These are phyloP conservation scores for Xerus rutilus DNA, from an alignment of 2,797 vertebrate species.

Conservation along the genomic window DNA sequence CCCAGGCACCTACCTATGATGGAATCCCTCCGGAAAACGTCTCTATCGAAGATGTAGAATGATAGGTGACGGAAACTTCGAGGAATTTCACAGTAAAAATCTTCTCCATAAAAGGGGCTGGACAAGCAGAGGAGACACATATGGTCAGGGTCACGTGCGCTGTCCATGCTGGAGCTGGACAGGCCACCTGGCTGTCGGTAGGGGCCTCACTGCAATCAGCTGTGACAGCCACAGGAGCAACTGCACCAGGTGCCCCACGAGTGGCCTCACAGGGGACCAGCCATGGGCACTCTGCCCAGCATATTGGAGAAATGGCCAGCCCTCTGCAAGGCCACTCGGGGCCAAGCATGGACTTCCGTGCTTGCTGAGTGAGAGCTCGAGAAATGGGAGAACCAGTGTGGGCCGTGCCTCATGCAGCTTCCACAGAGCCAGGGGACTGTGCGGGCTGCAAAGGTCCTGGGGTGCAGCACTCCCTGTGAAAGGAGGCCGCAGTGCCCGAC, in stretches of 20 bases:
- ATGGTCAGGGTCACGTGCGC: background rate
- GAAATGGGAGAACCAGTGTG: background rate
- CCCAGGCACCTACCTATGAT: slow-evolving; percentile 94
- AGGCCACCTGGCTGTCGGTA: background rate
- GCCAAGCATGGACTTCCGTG: too few species aligned
- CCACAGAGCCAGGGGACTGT: too few species aligned
- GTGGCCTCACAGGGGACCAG: background rate
- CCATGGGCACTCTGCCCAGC: too few species aligned
- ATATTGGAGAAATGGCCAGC: too few species aligned
- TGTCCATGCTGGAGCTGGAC: background rate
- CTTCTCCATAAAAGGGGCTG: slow-evolving; percentile 99
- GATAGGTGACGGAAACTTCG: slow-evolving; percentile 98
- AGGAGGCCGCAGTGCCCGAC: too few species aligned
- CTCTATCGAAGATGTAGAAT: slow-evolving; percentile 99
- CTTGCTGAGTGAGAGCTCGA: too few species aligned
- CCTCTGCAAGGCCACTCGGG: background rate
- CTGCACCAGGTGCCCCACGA: fast-evolving
- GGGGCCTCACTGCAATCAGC: background rate
- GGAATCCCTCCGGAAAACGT: slow-evolving; percentile 99
- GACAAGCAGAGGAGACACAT: slow-evolving; percentile 66
- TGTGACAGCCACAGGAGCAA: background rate
- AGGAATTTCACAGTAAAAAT: slow-evolving; percentile 99
- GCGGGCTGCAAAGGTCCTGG: too few species aligned
- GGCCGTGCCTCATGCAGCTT: fast-evolving
- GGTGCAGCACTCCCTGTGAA: too few species aligned